Base-by-base conservation (phyloP, 2,113 vertebrate species). In the Periophthalmodon schlosseri region DNA sequence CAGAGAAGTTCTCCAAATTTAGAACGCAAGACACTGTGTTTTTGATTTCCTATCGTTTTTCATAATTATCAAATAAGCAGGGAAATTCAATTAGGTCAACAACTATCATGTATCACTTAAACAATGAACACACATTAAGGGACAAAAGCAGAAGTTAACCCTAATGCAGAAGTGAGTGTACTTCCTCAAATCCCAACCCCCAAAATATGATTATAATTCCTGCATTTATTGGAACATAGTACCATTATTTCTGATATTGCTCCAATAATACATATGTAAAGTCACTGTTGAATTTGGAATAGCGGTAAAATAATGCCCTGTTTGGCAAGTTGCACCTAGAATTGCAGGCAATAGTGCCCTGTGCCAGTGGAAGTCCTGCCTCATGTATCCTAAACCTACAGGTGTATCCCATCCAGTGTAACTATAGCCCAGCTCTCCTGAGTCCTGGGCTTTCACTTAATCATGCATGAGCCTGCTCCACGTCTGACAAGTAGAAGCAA, bases 391-490 rank as follows among this genome's bases (percentile, higher is more conserved):
- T 23, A 73, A 77, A 76, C 80, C 68, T 72, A 84, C 85, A 87
- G 85, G 84, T 89, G 83, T 77, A 70, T 69, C 81, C 79, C 71
- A 75, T 82, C 83, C 46, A 34, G 4, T 4, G 90, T 86, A 92
- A 90, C 87, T 70, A 77, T 76, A 92, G 75, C 88, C 79, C 36
- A 66, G 57, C 46, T 74, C 76, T 75, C 52, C 77, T 80, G 60
- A 68, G 80, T 75, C 52, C 77, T 79, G 60, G 63, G 80, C 75
- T 83, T 47, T 83, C 12, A 15, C 64, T 88, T 87, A 89, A 86
- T 92, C 87, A 91, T 88, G 85, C 86, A 86, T 87, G 86, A 88
- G 80, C 78, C 77, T 80, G 81, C 78, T 83, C 84, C 87, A 77
- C 72, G 68, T 75, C 72, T 89, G 79, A 78, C 86, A 88, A 80